Conservation (phyloP, 2,797 vertebrate species). For the Tapera naevia region DNA sequence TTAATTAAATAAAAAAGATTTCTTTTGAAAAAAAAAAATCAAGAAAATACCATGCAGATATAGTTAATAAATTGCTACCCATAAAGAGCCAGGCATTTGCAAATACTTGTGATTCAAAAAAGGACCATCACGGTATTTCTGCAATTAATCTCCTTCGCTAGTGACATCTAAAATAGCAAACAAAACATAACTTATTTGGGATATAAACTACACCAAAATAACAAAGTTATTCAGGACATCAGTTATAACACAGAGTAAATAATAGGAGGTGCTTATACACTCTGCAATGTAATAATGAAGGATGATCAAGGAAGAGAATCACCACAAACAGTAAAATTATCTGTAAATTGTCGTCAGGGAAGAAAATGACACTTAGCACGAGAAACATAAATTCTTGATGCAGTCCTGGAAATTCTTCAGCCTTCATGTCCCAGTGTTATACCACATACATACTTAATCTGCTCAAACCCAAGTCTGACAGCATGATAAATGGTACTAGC, state of each 20-base stretch:
- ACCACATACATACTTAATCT: background rate
- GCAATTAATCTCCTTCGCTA: background rate
- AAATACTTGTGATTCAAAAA: background rate
- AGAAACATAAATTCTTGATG: background rate
- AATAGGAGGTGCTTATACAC: background rate
- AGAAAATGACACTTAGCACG: background rate
- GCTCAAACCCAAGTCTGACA: background rate
- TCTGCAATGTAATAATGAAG: background rate
- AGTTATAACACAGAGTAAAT: background rate
- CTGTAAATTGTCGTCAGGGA: fast-evolving
- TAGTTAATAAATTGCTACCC: background rate
- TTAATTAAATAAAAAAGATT: background rate
- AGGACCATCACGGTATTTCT: background rate
- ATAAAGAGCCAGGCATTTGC: background rate
- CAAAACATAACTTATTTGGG: background rate
- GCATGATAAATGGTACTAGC: background rate
- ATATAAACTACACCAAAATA: background rate
- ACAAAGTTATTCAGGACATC: background rate
- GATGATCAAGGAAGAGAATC: background rate
- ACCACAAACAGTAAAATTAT: background rate
- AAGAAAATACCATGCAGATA: background rate
- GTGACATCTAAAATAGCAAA: background rate
- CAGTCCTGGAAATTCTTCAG: background rate
- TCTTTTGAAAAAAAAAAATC: background rate
- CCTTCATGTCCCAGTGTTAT: background rate